Percentiles rank a stretch among this genome's conserved stretches.
Conservation (phyloP, 2,797 vertebrate species). For the Aeoliscus strigatus region DNA sequence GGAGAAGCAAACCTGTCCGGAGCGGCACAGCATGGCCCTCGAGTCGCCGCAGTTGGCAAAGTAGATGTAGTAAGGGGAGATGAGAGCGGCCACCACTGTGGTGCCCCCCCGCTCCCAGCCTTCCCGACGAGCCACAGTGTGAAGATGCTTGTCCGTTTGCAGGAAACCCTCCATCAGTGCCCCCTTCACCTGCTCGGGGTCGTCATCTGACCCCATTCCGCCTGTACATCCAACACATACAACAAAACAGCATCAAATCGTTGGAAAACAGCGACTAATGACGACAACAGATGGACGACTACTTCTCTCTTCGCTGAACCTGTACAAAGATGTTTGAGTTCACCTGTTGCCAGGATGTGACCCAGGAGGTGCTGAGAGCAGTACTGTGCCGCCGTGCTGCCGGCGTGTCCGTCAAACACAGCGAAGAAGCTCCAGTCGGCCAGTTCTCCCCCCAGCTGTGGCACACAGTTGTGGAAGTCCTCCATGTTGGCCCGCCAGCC, state of each 20-base stretch:
- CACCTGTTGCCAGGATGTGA: conserved; percentile 71
- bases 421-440: conserved; percentile 80
- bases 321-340: conserved; percentile 22
- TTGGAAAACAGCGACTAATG: too few species aligned
- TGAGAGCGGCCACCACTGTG: conserved; percentile 69
- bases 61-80: conserved; percentile 75
- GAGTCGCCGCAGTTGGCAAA: conserved; percentile 80
- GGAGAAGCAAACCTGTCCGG: conserved; percentile 74
- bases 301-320: not conserved
- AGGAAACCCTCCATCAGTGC: conserved; percentile 73
- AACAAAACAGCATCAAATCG: too few species aligned
- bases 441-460: conserved; percentile 70
- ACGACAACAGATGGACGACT: not conserved
- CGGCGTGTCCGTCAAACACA: conserved; percentile 80
- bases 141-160: conserved; percentile 74
- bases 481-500: conserved; percentile 83
- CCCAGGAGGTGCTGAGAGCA: conserved; percentile 78
- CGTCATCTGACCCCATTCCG: conserved; percentile 62
- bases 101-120: conserved; percentile 75
- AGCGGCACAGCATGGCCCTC: conserved; percentile 73
- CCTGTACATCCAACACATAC: too few species aligned
- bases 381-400: conserved; percentile 73
- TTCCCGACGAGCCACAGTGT: conserved; percentile 66
- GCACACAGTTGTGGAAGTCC: conserved; percentile 79
- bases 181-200: conserved; percentile 65